These are phyloP conservation scores for Catocala nupta DNA, from an alignment of 2,888 invertebrate species.

Conservation along the genomic window DNA sequence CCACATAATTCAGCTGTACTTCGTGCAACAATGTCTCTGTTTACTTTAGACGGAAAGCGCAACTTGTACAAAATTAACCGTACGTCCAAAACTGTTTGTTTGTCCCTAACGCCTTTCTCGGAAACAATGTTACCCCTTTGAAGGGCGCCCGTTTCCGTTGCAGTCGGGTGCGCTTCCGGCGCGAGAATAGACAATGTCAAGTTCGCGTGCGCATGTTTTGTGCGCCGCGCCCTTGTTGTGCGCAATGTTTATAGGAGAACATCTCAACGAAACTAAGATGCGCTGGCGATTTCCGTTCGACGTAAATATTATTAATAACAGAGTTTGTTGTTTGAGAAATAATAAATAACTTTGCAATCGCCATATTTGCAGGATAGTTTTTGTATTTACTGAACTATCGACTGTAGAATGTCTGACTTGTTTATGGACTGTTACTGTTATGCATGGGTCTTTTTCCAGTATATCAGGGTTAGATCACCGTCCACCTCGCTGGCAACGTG, in stretches of 20 bases:
- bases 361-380: too few relatives aligned
- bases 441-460: too few relatives aligned
- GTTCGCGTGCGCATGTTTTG: slow-evolving; percentile 64
- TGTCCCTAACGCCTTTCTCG: slow-evolving; percentile 64
- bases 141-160: slow-evolving; percentile 67
- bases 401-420: too few relatives aligned
- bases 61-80: slow-evolving; percentile 57
- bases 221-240: slow-evolving; percentile 4
- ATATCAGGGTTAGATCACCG: too few relatives aligned
- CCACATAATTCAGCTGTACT: background rate
- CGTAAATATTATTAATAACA: background rate
- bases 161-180: slow-evolving; percentile 63
- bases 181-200: slow-evolving; percentile 80
- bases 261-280: slow-evolving; percentile 4
- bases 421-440: too few relatives aligned
- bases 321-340: too few relatives aligned
- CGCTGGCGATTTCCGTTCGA: slow-evolving; percentile 6
- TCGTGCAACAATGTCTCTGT: slow-evolving; percentile 47
- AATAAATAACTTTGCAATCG: too few relatives aligned
- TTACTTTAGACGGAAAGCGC: slow-evolving; percentile 53
- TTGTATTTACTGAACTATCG: too few relatives aligned
- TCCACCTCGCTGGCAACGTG: too few relatives aligned
- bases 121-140: slow-evolving; percentile 80
- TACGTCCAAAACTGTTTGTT: slow-evolving; percentile 52
- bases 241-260: slow-evolving; percentile 14